Percentiles rank a stretch among this genome's conserved stretches.
phyloP scores from a whole-genome alignment of 2,888 invertebrate genomes.

The Athalia circularis region DNA sequence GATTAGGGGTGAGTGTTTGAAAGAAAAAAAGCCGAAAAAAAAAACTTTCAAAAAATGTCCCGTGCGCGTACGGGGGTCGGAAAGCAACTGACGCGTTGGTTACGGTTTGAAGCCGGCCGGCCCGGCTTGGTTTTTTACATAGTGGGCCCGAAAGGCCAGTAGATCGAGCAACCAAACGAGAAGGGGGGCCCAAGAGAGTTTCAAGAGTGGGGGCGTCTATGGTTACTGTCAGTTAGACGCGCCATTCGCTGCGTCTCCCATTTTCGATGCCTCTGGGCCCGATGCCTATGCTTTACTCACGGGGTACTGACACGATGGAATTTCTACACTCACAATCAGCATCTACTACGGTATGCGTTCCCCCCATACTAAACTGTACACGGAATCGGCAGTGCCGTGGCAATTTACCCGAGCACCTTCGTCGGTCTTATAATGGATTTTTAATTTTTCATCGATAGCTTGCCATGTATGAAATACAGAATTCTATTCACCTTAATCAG shows the following conservation, averaged over 20 bases:
- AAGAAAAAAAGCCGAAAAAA: background rate
- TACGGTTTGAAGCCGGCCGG: constrained; percentile 36
- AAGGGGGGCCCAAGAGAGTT: constrained; percentile 5
- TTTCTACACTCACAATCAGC: constrained; percentile 47
- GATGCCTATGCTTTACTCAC: constrained; percentile 25
- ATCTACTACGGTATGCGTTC: constrained; percentile 39
- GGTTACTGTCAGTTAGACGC: constrained; percentile 44
- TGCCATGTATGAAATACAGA: background rate
- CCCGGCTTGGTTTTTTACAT: constrained; percentile 20
- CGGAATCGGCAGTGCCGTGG: constrained; percentile 13
- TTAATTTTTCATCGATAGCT: too few species aligned
- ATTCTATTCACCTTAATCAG: background rate
- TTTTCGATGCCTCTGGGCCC: constrained; percentile 39
- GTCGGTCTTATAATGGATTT: too few species aligned
- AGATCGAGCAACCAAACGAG: constrained; percentile 14
- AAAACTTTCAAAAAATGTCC: background rate
- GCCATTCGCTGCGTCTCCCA: constrained; percentile 41
- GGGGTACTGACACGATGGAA: constrained; percentile 56
- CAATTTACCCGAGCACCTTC: background rate
- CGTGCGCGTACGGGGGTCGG: constrained; percentile 28
- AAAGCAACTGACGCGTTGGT: constrained; percentile 36
- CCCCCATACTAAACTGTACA: constrained; percentile 4
- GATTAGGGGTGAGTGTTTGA: background rate
- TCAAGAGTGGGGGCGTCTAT: constrained; percentile 42
- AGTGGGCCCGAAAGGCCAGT: constrained; percentile 5